phyloP scores from a whole-genome alignment of 1,140 invertebrate genomes.

The Aphidius gifuensis region DNA sequence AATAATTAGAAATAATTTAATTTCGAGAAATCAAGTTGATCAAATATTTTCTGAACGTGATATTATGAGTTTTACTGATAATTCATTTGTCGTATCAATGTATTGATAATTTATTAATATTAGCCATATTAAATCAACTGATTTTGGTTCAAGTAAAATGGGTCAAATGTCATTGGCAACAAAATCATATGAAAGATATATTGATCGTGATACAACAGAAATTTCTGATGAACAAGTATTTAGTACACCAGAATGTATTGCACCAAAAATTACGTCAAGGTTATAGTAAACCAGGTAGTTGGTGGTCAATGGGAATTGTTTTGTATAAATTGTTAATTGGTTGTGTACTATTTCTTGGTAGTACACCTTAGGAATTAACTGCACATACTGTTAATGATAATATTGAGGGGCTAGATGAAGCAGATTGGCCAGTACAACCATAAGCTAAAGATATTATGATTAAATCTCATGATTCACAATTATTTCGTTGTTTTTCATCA shows the following conservation, averaged over 20 bases:
- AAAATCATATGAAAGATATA: constrained; percentile 93
- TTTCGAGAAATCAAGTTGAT: constrained; percentile 96
- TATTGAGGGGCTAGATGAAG: constrained; percentile 92
- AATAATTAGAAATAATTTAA: constrained; percentile 97
- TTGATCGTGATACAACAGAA: constrained; percentile 92
- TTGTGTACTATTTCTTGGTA: constrained; percentile 98
- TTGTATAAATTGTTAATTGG: constrained; percentile 98
- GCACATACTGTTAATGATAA: constrained; percentile 98
- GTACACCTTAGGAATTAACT: constrained; percentile 97
- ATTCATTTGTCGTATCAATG: constrained; percentile 99
- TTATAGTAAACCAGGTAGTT: constrained; percentile 97
- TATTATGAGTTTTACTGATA: constrained; percentile 98
- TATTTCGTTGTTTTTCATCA: constrained; percentile 89
- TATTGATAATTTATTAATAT: constrained; percentile 96
- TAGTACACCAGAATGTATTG: constrained; percentile 94
- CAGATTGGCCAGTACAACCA: constrained; percentile 84
- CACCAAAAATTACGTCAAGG: constrained; percentile 84
- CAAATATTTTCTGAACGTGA: constrained; percentile 98
- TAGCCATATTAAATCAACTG: constrained; percentile 99
- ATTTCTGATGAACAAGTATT: constrained; percentile 98
- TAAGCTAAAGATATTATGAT: constrained; percentile 93
- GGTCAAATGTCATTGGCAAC: constrained; percentile 99
- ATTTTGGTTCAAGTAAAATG: constrained; percentile 99
- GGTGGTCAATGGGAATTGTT: constrained; percentile 99
- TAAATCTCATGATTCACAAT: constrained; percentile 77